Evolutionary conservation across 2,113 vertebrate species (phyloP).

Genomic region (Turnix velox): DNA sequence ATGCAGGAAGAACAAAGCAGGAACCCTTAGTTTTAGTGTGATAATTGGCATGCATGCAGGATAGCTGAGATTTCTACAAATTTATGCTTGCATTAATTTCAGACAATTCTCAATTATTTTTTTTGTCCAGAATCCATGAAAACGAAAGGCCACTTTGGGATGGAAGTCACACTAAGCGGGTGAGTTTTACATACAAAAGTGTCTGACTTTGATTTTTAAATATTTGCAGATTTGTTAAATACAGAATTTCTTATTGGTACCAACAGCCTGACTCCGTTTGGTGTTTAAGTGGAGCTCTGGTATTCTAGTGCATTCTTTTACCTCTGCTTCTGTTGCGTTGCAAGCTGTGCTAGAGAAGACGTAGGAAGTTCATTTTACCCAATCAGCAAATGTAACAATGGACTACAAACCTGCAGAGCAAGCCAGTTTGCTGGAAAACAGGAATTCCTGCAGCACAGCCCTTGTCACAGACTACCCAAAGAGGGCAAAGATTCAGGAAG

Average conservation of each 20-base stretch:
- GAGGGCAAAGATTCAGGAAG: constrained; percentile 68
- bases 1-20: not conserved
- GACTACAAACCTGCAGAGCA: constrained; percentile 66
- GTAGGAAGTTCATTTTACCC: constrained; percentile 64
- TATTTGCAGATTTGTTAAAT: constrained; percentile 62
- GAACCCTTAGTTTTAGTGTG: not conserved
- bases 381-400: constrained; percentile 67
- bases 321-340: constrained; percentile 66
- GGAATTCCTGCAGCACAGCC: constrained; percentile 63
- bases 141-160: constrained; percentile 24
- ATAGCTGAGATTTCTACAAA: not conserved
- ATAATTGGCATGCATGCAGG: rapidly evolving
- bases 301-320: constrained; percentile 70
- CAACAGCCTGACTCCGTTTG: constrained; percentile 68
- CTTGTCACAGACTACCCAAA: constrained; percentile 68
- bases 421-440: constrained; percentile 67
- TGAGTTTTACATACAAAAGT: constrained; percentile 58
- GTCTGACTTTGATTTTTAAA: constrained; percentile 37
- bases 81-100: not conserved
- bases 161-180: constrained; percentile 43
- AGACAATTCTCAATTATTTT: not conserved
- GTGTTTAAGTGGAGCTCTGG: constrained; percentile 68
- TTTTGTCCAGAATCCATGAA: constrained; percentile 30
- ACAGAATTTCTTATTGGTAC: constrained; percentile 65
- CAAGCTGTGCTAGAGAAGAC: constrained; percentile 68